Evolutionary conservation across 2,113 vertebrate species (phyloP).

Genomic region (Xenopus borealis): DNA sequence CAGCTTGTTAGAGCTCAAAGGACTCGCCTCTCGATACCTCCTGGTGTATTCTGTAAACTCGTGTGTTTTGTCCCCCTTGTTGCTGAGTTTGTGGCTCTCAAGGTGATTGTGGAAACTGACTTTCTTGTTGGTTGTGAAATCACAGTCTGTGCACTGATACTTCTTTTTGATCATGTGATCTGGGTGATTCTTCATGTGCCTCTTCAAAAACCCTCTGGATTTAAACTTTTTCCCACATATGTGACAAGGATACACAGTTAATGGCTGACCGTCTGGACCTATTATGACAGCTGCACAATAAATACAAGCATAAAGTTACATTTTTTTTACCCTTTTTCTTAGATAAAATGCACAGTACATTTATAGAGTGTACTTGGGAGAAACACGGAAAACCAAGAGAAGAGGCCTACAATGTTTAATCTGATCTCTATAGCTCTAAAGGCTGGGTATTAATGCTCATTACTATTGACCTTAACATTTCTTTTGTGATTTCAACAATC

Average conservation of each 20-base stretch:
- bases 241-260: conserved; percentile 97
- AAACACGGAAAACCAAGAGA: too few species aligned
- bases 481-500: too few species aligned
- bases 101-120: conserved; percentile 97
- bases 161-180: conserved; percentile 98
- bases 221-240: conserved; percentile 99
- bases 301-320: conserved; percentile 56
- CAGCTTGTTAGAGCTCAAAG: conserved; percentile 92
- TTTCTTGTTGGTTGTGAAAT: conserved; percentile 99
- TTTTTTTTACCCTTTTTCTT: not conserved
- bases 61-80: conserved; percentile 79
- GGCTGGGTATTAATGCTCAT: too few species aligned
- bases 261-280: conserved; percentile 93
- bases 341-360: too few species aligned
- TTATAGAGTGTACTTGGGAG: too few species aligned
- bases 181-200: conserved; percentile 98
- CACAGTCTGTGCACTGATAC: conserved; percentile 97
- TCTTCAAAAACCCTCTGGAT: conserved; percentile 95
- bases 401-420: too few species aligned
- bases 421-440: too few species aligned
- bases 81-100: conserved; percentile 96
- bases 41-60: conserved; percentile 90
- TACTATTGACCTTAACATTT: too few species aligned
- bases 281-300: conserved; percentile 89
- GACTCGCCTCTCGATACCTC: conserved; percentile 92